Evolutionary conservation across 2,888 invertebrate genomes (phyloP), one percentile per base, ranked within the genome.

Genomic region (Drosophila nr. perissopoda): DNA sequence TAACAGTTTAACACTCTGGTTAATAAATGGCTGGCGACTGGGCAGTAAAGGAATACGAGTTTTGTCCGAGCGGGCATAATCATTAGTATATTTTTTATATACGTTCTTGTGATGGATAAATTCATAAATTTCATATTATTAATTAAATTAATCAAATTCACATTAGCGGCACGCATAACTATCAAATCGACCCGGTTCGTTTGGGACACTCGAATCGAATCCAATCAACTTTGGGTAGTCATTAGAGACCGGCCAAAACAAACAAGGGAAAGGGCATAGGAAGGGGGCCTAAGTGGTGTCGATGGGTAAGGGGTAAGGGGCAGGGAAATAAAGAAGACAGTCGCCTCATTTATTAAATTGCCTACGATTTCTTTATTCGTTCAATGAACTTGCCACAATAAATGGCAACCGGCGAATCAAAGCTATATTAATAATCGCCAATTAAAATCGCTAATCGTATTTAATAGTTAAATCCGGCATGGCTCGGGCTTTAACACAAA

Each of bases 131-230:
- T 60, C 34, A 70, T 71, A 79, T 74, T 85, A 89, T 88, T 88
- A 85, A 89, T 89, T 85, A 76, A 89, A 89, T 85, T 85, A 89
- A 85, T 89, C 76, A 89, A 88, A 85, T 76, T 71, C 74, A 83
- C 88, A 84, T 84, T 89, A 84, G 74, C 71, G 71, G 79, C 83
- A 81, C 84, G 82, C 75, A 71, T 60, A 57, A 51, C 42, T 31
- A 18, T 2, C 13, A 38, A 38, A 1, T 18, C 38, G 42, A 29
- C 16, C 36, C 53, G 38, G 31, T 51, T 57, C 61, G 54, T 59
- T 68, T 72, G 59, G 63, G 62, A 56, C 73, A 70, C 67, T 72
- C 69, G 57, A 72, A 69, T 60, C 74, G 67, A 76, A 74, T 70
- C 61, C 65, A 82, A 74, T 69, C 67, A 54, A 49, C 49, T 51